Conservation (phyloP, 2,113 vertebrate species). For the Phycodurus eques region DNA sequence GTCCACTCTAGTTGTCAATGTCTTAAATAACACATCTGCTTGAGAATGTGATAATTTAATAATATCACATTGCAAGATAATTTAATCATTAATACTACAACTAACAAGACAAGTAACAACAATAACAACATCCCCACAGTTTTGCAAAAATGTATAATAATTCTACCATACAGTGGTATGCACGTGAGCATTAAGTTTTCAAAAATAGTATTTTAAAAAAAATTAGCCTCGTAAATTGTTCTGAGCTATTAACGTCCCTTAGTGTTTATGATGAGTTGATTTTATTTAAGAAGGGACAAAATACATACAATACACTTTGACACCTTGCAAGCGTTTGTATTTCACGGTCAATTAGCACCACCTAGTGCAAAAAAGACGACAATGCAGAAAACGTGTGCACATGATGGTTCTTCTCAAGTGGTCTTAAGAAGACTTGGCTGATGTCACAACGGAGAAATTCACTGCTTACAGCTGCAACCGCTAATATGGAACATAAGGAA, state of each 20-base stretch:
- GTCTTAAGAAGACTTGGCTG: neutral
- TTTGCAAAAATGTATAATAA: no score
- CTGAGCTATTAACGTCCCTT: neutral
- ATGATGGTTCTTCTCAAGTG: neutral
- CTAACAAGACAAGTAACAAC: neutral
- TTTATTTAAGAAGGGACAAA: neutral
- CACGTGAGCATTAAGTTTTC: no score
- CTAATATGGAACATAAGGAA: neutral
- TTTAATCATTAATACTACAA: neutral
- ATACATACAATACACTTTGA: neutral
- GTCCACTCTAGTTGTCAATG: neutral
- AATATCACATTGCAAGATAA: no score
- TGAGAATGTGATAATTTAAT: neutral
- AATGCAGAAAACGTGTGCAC: neutral
- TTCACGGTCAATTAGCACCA: conserved; percentile 50
- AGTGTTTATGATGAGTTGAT: neutral
- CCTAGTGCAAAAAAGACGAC: conserved; percentile 47
- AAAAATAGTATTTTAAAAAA: neutral
- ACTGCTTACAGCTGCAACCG: neutral
- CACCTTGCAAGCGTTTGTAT: conserved; percentile 10
- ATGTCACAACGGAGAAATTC: neutral
- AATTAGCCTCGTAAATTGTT: neutral
- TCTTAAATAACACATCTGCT: neutral
- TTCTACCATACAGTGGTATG: no score
- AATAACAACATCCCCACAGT: neutral